These are phyloP conservation scores for Octonoba sinensis DNA, from an alignment of 2,888 invertebrate species.

Conservation along the genomic window DNA sequence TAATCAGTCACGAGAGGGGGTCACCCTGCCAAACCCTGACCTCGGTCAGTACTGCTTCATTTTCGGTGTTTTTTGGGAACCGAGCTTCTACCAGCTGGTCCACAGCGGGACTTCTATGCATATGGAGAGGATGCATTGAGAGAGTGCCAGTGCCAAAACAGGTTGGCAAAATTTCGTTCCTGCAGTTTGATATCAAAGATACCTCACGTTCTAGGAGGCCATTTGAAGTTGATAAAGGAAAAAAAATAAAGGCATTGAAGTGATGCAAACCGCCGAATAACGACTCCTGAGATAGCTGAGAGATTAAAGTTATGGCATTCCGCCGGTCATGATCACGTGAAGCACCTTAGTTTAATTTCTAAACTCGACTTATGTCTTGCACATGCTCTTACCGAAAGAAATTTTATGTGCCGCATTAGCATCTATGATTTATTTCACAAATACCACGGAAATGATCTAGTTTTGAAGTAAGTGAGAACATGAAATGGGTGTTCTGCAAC, in stretches of 20 bases:
- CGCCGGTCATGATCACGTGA: constrained; percentile 12
- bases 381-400: constrained; percentile 13
- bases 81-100: no score
- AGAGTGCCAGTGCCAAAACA: neutral
- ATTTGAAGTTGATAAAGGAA: neutral
- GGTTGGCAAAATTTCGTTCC: neutral
- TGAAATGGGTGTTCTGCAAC: no score
- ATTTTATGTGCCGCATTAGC: constrained; percentile 8
- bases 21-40: no score
- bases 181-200: neutral
- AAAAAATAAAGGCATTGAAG: neutral
- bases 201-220: neutral
- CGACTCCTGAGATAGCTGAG: constrained; percentile 5
- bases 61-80: no score
- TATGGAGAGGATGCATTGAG: neutral
- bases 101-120: no score
- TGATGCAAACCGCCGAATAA: constrained; percentile 5
- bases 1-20: no score
- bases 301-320: constrained; percentile 17
- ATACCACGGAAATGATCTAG: constrained; percentile 11
- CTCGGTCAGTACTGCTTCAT: no score
- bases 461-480: constrained; percentile 6
- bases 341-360: constrained; percentile 18
- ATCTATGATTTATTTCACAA: constrained; percentile 28
- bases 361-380: constrained; percentile 19